Conservation (phyloP, 2,113 vertebrate genomes). For the Apteryx owenii region DNA sequence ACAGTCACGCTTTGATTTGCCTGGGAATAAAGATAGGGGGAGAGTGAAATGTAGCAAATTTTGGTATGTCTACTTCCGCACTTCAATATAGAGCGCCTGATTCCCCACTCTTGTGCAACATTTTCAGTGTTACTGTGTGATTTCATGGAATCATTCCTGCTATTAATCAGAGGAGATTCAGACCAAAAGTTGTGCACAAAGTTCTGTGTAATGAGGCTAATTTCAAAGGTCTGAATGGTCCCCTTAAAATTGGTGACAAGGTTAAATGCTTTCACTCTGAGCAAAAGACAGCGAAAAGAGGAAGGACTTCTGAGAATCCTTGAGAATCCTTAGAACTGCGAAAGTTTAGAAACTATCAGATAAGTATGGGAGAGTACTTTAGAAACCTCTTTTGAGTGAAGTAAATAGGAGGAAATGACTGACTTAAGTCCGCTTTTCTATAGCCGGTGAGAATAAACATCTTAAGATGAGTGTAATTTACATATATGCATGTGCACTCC, state of each 20-base stretch:
- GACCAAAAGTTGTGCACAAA: background rate
- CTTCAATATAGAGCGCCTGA: background rate
- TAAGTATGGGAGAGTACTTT: background rate
- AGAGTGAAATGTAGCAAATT: background rate
- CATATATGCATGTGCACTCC: background rate
- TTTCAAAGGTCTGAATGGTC: background rate
- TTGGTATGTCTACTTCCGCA: background rate
- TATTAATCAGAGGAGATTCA: background rate
- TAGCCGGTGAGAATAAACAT: background rate
- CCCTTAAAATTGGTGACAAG: background rate
- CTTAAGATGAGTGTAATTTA: background rate
- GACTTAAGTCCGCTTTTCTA: background rate
- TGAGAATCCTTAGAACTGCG: background rate
- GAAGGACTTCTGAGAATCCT: background rate
- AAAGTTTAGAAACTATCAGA: background rate
- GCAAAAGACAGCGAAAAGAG: background rate
- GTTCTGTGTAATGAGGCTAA: background rate
- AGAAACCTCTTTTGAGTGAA: background rate
- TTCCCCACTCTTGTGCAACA: background rate
- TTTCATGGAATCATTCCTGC: background rate
- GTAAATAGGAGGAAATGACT: background rate
- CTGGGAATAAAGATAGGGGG: background rate
- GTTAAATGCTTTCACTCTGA: background rate
- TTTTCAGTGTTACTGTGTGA: background rate
- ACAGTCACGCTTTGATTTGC: background rate